Evolutionary conservation across 2,113 vertebrate species (phyloP).

Genomic region (Agapornis roseicollis): DNA sequence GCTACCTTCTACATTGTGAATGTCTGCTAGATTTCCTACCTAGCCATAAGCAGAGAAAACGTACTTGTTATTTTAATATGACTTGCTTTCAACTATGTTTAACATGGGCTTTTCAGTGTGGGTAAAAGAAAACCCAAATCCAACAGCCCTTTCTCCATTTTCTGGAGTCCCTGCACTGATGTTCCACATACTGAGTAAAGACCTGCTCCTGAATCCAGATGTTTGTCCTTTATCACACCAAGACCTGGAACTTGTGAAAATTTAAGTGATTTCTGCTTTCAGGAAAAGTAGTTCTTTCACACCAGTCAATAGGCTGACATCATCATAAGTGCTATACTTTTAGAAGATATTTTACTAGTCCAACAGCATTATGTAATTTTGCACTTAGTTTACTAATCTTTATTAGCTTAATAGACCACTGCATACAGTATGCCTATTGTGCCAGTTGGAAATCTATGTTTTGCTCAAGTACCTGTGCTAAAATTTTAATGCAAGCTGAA

Average conservation of each 20-base stretch:
- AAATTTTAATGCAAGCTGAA: constrained; percentile 32
- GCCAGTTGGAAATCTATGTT: constrained; percentile 22
- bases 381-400: constrained; percentile 36
- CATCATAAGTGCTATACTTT: background rate
- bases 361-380: background rate
- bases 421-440: background rate
- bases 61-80: background rate
- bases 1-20: background rate
- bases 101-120: background rate
- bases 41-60: background rate
- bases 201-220: background rate
- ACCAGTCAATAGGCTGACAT: background rate
- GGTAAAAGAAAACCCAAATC: background rate
- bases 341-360: constrained; percentile 5
- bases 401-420: constrained; percentile 41
- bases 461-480: background rate
- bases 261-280: background rate
- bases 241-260: background rate
- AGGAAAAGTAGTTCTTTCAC: background rate
- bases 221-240: background rate
- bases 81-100: background rate
- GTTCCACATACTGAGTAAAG: background rate
- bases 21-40: background rate
- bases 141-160: background rate
- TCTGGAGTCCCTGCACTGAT: background rate